These are phyloP conservation scores for Lophius americanus DNA, from an alignment of 2,797 vertebrate genomes.

Conservation along the genomic window DNA sequence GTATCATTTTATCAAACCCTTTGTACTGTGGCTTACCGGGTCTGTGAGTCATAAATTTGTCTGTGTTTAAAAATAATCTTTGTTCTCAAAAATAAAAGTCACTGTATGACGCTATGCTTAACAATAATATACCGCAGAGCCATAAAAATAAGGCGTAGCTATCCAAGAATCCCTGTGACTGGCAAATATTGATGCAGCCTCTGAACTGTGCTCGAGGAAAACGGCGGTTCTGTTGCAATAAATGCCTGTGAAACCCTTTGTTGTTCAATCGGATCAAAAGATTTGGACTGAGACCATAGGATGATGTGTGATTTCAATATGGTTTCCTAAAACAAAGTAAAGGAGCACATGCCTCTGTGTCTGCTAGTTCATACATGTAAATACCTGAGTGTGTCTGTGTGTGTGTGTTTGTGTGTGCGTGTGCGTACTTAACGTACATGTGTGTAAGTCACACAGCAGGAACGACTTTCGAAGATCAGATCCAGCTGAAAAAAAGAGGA, in stretches of 20 bases:
- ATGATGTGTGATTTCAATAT: conserved; percentile 26
- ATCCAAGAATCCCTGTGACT: conserved; percentile 32
- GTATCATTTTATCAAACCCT: background rate
- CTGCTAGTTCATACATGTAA: conserved; percentile 9
- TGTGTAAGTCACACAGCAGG: conserved; percentile 28
- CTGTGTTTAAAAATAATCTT: conserved; percentile 36
- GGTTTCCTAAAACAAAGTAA: conserved; percentile 31
- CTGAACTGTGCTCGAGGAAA: conserved; percentile 56
- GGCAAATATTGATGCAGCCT: conserved; percentile 67
- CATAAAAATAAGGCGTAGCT: conserved; percentile 43
- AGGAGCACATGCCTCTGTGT: conserved; percentile 28
- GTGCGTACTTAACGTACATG: background rate
- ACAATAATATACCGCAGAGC: conserved; percentile 45
- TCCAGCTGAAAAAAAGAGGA: conserved; percentile 59
- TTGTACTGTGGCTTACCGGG: background rate
- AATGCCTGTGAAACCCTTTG: background rate
- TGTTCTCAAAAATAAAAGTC: conserved; percentile 58
- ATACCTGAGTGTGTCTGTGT: conserved; percentile 10
- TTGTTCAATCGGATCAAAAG: conserved; percentile 10
- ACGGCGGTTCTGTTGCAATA: conserved; percentile 9
- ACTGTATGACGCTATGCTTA: conserved; percentile 43
- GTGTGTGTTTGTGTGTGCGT: conserved; percentile 26
- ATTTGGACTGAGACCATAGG: conserved; percentile 1
- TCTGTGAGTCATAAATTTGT: conserved; percentile 20
- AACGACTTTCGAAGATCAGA: conserved; percentile 55